Conservation (phyloP, 1,140 invertebrate species). For the Drosophila dunni region DNA sequence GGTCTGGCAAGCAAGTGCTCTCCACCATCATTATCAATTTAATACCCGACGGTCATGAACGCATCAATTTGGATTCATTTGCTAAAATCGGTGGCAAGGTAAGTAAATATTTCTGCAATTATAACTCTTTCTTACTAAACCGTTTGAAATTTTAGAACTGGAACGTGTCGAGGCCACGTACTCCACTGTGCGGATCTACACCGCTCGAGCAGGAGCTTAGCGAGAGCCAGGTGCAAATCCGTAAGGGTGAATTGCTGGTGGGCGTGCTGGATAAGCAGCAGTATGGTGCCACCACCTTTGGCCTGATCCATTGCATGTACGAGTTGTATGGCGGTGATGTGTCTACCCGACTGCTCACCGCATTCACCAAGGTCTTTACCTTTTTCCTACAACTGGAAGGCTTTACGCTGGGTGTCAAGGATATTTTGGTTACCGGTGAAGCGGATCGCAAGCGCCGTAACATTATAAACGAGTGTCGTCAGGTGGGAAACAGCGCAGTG, state of each 20-base stretch:
- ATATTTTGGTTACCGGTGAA: conserved; percentile 93
- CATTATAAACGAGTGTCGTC: conserved; percentile 89
- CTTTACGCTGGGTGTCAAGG: conserved; percentile 97
- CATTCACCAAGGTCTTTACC: conserved; percentile 96
- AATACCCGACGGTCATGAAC: conserved; percentile 90
- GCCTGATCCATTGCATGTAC: conserved; percentile 96
- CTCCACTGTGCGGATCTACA: conserved; percentile 88
- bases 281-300: conserved; percentile 97
- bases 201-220: conserved; percentile 88
- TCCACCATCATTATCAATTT: conserved; percentile 95
- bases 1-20: conserved; percentile 98
- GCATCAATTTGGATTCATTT: conserved; percentile 91
- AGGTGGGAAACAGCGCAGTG: conserved; percentile 87
- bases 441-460: conserved; percentile 90
- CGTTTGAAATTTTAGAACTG: conserved; percentile 85
- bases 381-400: conserved; percentile 95
- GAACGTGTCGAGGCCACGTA: conserved; percentile 86
- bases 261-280: conserved; percentile 99
- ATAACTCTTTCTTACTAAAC: not conserved
- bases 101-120: not conserved
- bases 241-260: conserved; percentile 93
- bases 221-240: conserved; percentile 96
- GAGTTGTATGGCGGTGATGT: conserved; percentile 96
- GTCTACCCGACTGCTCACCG: conserved; percentile 92
- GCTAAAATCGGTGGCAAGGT: conserved; percentile 94